A percentile compares a stretch with the other conserved stretches of the same genome.
Evolutionary conservation across 2,888 invertebrate species (phyloP).

Genomic region (Stegana nigrithorax): DNA sequence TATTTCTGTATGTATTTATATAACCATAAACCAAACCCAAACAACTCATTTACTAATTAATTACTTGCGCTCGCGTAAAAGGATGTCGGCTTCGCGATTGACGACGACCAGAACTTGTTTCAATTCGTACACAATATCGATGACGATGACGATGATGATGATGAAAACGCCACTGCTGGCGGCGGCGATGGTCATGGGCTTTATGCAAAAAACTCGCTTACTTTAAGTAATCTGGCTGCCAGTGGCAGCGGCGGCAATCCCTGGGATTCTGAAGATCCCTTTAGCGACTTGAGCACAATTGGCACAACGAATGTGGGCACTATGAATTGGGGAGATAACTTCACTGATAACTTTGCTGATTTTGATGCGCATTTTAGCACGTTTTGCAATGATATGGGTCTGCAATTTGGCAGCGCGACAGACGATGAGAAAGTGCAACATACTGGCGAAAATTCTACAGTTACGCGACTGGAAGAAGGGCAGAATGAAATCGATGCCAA

Average conservation of each 20-base stretch:
- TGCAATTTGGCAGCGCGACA: constrained; percentile 24
- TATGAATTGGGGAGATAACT: constrained; percentile 56
- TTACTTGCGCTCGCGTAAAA: no score
- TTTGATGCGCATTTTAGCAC: constrained; percentile 66
- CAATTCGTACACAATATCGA: constrained; percentile 51
- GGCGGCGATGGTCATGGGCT: constrained; percentile 45
- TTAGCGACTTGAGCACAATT: constrained; percentile 48
- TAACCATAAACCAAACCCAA: no score
- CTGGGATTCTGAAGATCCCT: constrained; percentile 60
- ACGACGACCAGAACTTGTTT: constrained; percentile 55
- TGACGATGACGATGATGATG: constrained; percentile 55
- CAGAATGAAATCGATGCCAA: no score
- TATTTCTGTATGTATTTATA: no score
- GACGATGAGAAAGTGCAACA: constrained; percentile 4
- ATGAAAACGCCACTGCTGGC: constrained; percentile 45
- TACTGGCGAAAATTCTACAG: no score
- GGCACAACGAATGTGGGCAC: constrained; percentile 37
- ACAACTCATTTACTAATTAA: no score
- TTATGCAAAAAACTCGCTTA: constrained; percentile 45
- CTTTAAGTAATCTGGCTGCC: constrained; percentile 41
- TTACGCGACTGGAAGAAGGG: no score
- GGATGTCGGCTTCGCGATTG: constrained; percentile 56
- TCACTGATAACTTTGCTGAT: constrained; percentile 66
- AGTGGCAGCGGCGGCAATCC: constrained; percentile 40
- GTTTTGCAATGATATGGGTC: constrained; percentile 58